A percentile compares a stretch with the other conserved stretches of the same genome.
phyloP scores from a whole-genome alignment of 2,888 invertebrate genomes.

The Fragum fragum region DNA sequence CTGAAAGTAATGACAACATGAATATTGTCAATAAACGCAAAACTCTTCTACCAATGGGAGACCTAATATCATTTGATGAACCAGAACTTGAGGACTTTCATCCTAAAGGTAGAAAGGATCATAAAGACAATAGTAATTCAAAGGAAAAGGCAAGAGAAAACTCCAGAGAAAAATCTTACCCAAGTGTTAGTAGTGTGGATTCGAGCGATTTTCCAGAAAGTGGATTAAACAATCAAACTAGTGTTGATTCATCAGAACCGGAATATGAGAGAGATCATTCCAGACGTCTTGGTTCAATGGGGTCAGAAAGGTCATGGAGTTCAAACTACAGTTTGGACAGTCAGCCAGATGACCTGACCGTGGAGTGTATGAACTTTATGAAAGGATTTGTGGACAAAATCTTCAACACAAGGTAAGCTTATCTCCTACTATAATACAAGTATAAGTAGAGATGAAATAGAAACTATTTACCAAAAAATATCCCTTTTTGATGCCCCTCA shows the following conservation, averaged over 20 bases:
- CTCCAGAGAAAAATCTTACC: slow-evolving; percentile 59
- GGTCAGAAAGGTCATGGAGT: slow-evolving; percentile 82
- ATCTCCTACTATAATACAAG: no score
- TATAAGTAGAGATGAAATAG: no score
- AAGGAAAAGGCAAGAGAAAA: slow-evolving; percentile 46
- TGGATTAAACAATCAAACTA: slow-evolving; percentile 67
- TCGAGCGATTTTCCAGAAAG: slow-evolving; percentile 60
- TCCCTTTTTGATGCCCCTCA: no score
- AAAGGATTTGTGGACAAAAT: slow-evolving; percentile 90
- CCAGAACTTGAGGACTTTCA: slow-evolving; percentile 65
- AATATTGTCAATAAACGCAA: slow-evolving; percentile 59
- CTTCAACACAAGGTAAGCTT: slow-evolving; percentile 88
- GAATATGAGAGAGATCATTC: slow-evolving; percentile 77
- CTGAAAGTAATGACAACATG: slow-evolving; percentile 14
- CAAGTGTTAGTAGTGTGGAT: slow-evolving; percentile 75
- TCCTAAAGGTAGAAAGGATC: slow-evolving; percentile 49
- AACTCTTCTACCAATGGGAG: slow-evolving; percentile 76
- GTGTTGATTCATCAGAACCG: slow-evolving; percentile 81
- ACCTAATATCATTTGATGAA: slow-evolving; percentile 82
- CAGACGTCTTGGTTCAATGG: slow-evolving; percentile 76
- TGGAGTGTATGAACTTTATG: slow-evolving; percentile 90
- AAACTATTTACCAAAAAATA: no score
- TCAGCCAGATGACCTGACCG: slow-evolving; percentile 88
- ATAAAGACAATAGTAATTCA: slow-evolving; percentile 25
- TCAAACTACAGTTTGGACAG: slow-evolving; percentile 83